These are phyloP conservation scores for Hylaea fasciaria DNA, from an alignment of 2,888 invertebrate genomes.

Conservation along the genomic window DNA sequence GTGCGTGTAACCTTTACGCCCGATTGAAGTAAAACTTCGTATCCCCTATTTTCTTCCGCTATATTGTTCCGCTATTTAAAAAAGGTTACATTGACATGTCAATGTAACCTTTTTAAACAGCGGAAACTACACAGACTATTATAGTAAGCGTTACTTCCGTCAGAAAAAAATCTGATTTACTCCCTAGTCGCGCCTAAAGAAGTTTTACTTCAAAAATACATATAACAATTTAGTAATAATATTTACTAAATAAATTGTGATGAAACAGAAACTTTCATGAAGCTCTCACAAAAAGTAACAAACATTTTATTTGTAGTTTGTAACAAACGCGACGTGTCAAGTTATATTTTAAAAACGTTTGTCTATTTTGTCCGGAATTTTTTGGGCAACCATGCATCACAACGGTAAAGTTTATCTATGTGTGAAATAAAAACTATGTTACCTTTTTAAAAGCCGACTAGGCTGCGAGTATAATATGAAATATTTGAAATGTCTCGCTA, in stretches of 20 bases:
- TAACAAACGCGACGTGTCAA: constrained; percentile 19
- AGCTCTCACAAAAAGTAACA: constrained; percentile 9
- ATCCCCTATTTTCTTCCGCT: too few species aligned
- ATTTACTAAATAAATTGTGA: constrained; percentile 1
- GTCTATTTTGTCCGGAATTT: constrained; percentile 36
- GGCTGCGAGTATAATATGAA: constrained; percentile 7
- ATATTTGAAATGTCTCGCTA: background rate
- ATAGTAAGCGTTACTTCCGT: too few species aligned
- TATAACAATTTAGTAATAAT: too few species aligned
- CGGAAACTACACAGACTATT: too few species aligned
- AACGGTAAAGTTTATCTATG: constrained; percentile 35
- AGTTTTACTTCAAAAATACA: too few species aligned
- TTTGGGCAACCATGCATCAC: constrained; percentile 42
- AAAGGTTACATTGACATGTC: too few species aligned
- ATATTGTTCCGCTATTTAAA: too few species aligned
- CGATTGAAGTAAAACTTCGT: too few species aligned
- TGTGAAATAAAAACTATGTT: constrained; percentile 19
- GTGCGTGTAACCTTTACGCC: too few species aligned
- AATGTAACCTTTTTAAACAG: too few species aligned
- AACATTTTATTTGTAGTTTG: constrained; percentile 21
- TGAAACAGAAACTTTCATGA: background rate
- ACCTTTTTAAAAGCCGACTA: constrained; percentile 6
- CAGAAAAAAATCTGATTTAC: too few species aligned
- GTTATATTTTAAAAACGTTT: constrained; percentile 36
- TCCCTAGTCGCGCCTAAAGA: too few species aligned